A percentile compares a stretch with the other conserved stretches of the same genome.
These are phyloP conservation scores for Cryptotis parvus DNA, from an alignment of 2,113 vertebrate genomes.

Conservation along the genomic window DNA sequence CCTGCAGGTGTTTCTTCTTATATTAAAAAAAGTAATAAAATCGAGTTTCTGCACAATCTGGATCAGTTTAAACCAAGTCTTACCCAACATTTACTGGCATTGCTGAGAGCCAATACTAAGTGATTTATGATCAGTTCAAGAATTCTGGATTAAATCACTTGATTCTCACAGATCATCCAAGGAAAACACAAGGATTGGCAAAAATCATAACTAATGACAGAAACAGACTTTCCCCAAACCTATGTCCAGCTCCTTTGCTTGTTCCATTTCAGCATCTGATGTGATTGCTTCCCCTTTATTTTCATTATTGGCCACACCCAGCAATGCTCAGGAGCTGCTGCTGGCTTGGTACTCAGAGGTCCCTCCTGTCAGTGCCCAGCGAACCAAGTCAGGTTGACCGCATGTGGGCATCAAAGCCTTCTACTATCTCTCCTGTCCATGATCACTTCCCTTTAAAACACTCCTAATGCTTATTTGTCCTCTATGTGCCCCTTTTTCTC, in stretches of 20 bases:
- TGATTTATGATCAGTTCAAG: background rate
- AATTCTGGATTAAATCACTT: slow-evolving; percentile 2
- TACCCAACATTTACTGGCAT: slow-evolving; percentile 7
- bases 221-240: background rate
- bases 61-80: background rate
- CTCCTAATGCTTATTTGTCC: background rate
- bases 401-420: too few species aligned
- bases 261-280: background rate
- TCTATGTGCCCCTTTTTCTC: background rate
- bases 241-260: background rate
- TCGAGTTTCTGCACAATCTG: background rate
- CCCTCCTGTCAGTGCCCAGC: too few species aligned
- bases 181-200: background rate
- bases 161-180: slow-evolving; percentile 3
- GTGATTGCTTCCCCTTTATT: background rate
- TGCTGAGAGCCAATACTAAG: slow-evolving; percentile 25
- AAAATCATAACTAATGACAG: background rate
- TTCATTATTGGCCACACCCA: background rate
- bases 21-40: background rate
- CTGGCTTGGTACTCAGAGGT: too few species aligned
- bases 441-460: background rate
- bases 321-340: too few species aligned
- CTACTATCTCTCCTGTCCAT: too few species aligned
- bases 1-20: background rate
- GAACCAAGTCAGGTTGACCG: too few species aligned